A percentile compares a stretch with the other conserved stretches of the same genome.
Conservation (phyloP, 1,140 invertebrate species). For the Lepidurus arcticus region DNA sequence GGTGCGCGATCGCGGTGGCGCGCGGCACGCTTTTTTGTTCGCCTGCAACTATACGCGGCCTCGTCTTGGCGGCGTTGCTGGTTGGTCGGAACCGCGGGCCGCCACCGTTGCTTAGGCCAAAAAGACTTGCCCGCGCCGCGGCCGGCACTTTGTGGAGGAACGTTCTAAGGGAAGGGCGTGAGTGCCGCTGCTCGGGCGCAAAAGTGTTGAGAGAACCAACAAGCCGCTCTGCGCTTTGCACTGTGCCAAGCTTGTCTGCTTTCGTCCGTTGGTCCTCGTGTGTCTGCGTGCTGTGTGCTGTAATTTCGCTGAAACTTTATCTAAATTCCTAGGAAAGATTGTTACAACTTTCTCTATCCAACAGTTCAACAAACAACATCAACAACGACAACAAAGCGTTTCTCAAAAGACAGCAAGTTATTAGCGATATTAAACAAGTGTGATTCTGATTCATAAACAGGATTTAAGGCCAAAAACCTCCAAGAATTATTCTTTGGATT, state of each 20-base stretch:
- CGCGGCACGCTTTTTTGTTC: constrained; percentile 12
- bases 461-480: no score
- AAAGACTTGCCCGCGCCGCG: constrained; percentile 17
- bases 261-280: not conserved
- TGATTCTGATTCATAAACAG: no score
- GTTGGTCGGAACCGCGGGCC: constrained; percentile 11
- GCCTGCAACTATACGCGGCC: not conserved
- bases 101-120: constrained; percentile 20
- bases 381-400: no score
- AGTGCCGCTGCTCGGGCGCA: constrained; percentile 19
- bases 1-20: constrained; percentile 25
- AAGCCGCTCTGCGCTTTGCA: not conserved
- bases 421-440: no score
- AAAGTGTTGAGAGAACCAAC: not conserved
- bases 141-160: constrained; percentile 20
- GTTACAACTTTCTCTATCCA: not conserved
- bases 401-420: no score
- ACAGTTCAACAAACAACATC: no score
- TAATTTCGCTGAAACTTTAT: not conserved
- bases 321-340: not conserved
- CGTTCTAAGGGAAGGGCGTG: constrained; percentile 20
- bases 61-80: constrained; percentile 20
- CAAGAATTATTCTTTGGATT: no score
- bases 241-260: not conserved
- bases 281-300: not conserved